Conservation (phyloP, 2,888 invertebrate species). For the Itoplectis maculator region DNA sequence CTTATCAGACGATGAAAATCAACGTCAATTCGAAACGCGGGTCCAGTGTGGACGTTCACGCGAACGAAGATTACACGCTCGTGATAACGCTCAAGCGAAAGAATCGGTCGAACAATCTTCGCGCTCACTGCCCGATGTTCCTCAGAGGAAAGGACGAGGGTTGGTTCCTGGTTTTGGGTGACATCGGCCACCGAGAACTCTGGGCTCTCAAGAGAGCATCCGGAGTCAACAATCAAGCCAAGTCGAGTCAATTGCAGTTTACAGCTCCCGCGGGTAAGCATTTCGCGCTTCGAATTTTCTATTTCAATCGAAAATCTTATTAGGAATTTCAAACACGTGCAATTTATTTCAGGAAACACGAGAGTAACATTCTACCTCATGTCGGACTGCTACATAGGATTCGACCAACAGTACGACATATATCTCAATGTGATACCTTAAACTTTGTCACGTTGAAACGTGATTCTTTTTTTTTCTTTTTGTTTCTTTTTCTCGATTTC, state of each 20-base stretch:
- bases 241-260: slow-evolving; percentile 87
- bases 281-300: too few relatives aligned
- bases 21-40: slow-evolving; percentile 59
- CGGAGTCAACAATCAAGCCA: slow-evolving; percentile 85
- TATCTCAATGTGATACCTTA: slow-evolving; percentile 82
- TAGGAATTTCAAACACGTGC: not conserved
- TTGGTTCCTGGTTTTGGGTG: slow-evolving; percentile 96
- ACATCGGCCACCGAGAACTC: slow-evolving; percentile 89
- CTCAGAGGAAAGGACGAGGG: slow-evolving; percentile 97
- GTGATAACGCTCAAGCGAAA: slow-evolving; percentile 86
- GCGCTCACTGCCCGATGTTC: slow-evolving; percentile 93
- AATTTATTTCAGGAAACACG: slow-evolving; percentile 88
- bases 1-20: slow-evolving; percentile 65
- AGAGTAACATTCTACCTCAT: slow-evolving; percentile 93
- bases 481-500: slow-evolving; percentile 3
- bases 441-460: slow-evolving; percentile 31
- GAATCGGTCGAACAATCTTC: slow-evolving; percentile 86
- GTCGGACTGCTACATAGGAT: slow-evolving; percentile 96
- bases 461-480: slow-evolving; percentile 32
- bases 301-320: not conserved
- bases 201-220: slow-evolving; percentile 92
- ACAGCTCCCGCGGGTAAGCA: slow-evolving; percentile 87
- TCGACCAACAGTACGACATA: slow-evolving; percentile 94
- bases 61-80: slow-evolving; percentile 89
- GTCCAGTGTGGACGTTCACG: slow-evolving; percentile 72